Base-by-base conservation (phyloP, 2,797 vertebrate genomes). In the Alosa sapidissima region DNA sequence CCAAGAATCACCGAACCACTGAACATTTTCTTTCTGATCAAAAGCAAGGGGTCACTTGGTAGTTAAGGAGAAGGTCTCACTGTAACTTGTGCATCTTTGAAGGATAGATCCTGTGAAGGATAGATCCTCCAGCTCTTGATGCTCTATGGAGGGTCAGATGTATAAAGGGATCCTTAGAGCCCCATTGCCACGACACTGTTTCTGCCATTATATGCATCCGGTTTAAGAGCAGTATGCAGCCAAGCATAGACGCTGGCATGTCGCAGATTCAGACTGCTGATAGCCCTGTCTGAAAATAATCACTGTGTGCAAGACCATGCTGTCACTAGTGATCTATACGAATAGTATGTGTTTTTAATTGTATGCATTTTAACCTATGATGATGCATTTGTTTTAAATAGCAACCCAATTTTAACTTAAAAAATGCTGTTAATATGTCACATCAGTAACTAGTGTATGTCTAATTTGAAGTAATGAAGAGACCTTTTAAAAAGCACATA, bases 81-180 rank as follows among this genome's bases (percentile, higher is more conserved):
- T 1, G 14, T 78, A 51, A 83, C 82, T 84, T 87, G 36, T 72
- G 81, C 86, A 81, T 86, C 75, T 5, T 21, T 81, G n/a, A 54
- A 5, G 33, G 51, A 60, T 45, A 81, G n/a, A 81, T 13, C 24
- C 33, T 86, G n/a, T n/a, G n/a, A n/a, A n/a, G n/a, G n/a, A 6
- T 78, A 78, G 72, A 47, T 47, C 41, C 45, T 47, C 14, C 7
- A 36, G 72, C 36, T 78, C 72, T 36, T 19, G 68, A 52, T 13
- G 33, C 68, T 19, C 13, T 75, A 4, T 5, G 33, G 5, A 78
- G 72, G 14, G 72, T 47, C 36, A 41, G 16, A 78, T 78, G 36
- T 45, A 6, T 78, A 78, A 78, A 78, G 72, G 72, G 72, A 47
- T 47, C 41, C 45, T 47, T 1, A 19, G 36, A 78, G 16, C 16